Conservation (phyloP, 2,888 invertebrate genomes). For the Stictocephala bisonia region DNA sequence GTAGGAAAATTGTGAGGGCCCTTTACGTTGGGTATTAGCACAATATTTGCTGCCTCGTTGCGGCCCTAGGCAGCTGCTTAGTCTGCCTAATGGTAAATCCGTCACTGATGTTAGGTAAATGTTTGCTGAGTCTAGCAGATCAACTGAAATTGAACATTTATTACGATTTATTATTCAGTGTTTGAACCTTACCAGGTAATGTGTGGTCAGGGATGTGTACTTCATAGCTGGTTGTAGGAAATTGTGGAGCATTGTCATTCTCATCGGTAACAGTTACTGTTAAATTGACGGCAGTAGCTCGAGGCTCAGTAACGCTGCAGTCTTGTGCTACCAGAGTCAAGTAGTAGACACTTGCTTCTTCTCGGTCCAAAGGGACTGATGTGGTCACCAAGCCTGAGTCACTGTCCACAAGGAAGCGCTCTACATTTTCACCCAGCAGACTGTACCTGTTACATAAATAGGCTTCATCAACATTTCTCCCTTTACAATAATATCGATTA, state of each 20-base stretch:
- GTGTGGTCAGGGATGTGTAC: conserved; percentile 87
- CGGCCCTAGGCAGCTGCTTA: too few species aligned
- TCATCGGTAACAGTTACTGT: conserved; percentile 83
- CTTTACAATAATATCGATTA: too few species aligned
- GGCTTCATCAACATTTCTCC: too few species aligned
- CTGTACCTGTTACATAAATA: conserved; percentile 78
- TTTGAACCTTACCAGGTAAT: conserved; percentile 69
- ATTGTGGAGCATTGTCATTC: conserved; percentile 87
- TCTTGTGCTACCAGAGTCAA: conserved; percentile 90
- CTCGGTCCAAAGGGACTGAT: conserved; percentile 79
- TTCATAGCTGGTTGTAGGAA: conserved; percentile 79
- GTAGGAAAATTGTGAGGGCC: too few species aligned
- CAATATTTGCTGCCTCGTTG: too few species aligned
- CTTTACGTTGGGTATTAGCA: too few species aligned
- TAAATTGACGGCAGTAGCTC: conserved; percentile 84
- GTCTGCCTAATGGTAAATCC: too few species aligned
- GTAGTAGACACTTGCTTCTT: conserved; percentile 80
- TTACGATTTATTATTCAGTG: too few species aligned
- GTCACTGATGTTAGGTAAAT: too few species aligned
- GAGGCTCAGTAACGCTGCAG: conserved; percentile 86
- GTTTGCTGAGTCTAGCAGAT: too few species aligned
- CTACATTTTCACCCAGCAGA: conserved; percentile 82
- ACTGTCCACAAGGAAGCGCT: conserved; percentile 82
- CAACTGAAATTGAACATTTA: too few species aligned
- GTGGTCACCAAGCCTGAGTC: conserved; percentile 84